Evolutionary conservation across 2,797 vertebrate genomes (phyloP), one percentile per base, ranked within the genome.

Genomic region (Parambassis ranga): DNA sequence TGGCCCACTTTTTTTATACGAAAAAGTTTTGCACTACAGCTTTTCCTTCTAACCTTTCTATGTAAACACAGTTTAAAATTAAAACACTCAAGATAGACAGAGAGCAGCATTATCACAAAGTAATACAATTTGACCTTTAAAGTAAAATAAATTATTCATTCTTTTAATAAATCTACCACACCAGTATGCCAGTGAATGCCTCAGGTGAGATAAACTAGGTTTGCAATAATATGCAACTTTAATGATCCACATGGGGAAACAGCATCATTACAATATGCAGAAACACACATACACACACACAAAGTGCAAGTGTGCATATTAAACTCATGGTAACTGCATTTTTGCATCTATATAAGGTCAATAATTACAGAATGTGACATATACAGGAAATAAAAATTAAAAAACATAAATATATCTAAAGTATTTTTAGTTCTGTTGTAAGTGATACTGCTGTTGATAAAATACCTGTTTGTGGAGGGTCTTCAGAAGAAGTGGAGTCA

Each of bases 381-480:
- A 31, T 5, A 10, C 1, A 28, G 4, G 11, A 43, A n/a, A n/a
- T n/a, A 47, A 33, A 49, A 37, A 35, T 15, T 7, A 10, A 26
- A 31, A 46, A 18, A 16, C 44, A 24, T 44, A 44, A 47, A 47
- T 16, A 31, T 3, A 31, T 27, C 46, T 20, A 30, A 30, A 22
- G 4, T 7, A 23, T n/a, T 37, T 6, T 10, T 41, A 9, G 6
- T 23, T 39, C 1, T 26, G 10, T 39, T 27, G 13, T 7, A 16
- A 55, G n/a, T 16, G 6, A 19, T 18, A 4, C 4, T 53, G 10
- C 11, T 57, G 35, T 32, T 16, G 11, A 37, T 22, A 37, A 43
- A 50, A 3, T 84, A 98, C 96, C 94, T 96, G 95, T 77, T 92
- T 94, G 70, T 98, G 94, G 55, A 98, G 90, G 66, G 89, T 80